These are phyloP conservation scores for Eudyptes chrysolophus DNA, from an alignment of 2,113 vertebrate species.

Conservation along the genomic window DNA sequence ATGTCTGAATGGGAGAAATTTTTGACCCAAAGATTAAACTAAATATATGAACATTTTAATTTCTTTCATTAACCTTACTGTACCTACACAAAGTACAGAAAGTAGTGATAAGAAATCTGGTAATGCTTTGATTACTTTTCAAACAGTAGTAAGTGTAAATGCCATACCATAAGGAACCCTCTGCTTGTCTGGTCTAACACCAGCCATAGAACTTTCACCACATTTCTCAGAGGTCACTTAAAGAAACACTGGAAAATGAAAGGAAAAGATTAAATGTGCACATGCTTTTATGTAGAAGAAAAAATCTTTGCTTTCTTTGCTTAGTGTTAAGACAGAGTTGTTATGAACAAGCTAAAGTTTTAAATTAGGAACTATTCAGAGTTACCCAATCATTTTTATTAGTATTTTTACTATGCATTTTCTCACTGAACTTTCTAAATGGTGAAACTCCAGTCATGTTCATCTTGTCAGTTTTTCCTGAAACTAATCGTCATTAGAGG, in stretches of 20 bases:
- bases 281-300: neutral
- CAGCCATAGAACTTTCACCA: neutral
- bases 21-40: neutral
- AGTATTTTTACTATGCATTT: neutral
- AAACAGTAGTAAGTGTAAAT: neutral
- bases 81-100: neutral
- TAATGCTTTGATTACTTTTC: neutral
- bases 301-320: neutral
- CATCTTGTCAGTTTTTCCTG: neutral
- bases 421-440: neutral
- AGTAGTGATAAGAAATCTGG: neutral
- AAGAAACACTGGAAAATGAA: slow-evolving; percentile 39
- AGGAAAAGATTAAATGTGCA: neutral
- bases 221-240: slow-evolving; percentile 35
- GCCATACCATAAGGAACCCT: neutral
- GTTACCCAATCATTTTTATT: neutral
- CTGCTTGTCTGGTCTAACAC: neutral
- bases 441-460: neutral
- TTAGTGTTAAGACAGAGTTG: neutral
- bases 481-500: neutral
- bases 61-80: neutral
- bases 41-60: neutral
- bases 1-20: neutral
- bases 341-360: neutral
- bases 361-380: neutral